A percentile compares a stretch with the other conserved stretches of the same genome.
These are phyloP conservation scores for Clistopyga incitator DNA, from an alignment of 2,888 invertebrate species.

Conservation along the genomic window DNA sequence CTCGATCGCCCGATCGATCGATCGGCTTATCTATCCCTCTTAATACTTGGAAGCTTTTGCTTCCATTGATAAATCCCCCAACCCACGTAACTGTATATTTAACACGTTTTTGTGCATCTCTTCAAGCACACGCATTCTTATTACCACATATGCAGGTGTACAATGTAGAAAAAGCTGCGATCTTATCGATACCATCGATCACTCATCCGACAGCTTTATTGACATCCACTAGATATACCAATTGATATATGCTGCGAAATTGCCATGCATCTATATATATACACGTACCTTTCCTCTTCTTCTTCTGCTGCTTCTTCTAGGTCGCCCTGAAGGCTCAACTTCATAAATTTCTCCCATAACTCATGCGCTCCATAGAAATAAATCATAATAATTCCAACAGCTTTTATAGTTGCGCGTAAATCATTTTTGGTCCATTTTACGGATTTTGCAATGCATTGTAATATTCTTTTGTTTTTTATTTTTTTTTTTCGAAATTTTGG, in stretches of 20 bases:
- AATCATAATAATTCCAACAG: not conserved
- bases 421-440: not conserved
- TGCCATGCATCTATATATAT: not conserved
- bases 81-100: not conserved
- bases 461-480: too few relatives aligned
- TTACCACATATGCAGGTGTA: not conserved
- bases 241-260: slow-evolving; percentile 21
- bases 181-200: slow-evolving; percentile 18
- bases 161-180: not conserved
- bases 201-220: slow-evolving; percentile 27
- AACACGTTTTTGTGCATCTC: not conserved
- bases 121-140: not conserved
- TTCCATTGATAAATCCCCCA: slow-evolving; percentile 11
- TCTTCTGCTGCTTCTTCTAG: not conserved
- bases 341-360: not conserved
- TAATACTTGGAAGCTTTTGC: slow-evolving; percentile 16
- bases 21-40: slow-evolving; percentile 27
- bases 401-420: not conserved
- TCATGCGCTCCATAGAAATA: not conserved
- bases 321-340: not conserved
- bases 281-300: too few relatives aligned
- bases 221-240: slow-evolving; percentile 12
- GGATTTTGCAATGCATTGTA: not conserved
- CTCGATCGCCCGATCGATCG: slow-evolving; percentile 8
- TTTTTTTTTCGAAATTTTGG: too few relatives aligned